Conservation (phyloP, 1,140 invertebrate genomes). For the Eulimnadia texana region DNA sequence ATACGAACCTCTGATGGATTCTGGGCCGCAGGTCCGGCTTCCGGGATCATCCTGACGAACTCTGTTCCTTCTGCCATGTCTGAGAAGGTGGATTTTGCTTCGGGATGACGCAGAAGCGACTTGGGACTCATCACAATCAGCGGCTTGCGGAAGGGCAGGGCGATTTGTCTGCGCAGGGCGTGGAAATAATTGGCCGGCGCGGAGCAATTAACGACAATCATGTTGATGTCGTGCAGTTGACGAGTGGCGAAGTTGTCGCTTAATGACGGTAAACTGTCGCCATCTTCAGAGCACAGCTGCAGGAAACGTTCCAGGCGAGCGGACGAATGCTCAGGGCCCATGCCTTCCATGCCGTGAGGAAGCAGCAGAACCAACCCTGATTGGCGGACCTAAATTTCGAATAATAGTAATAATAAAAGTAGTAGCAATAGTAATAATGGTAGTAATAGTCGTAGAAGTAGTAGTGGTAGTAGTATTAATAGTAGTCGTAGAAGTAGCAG, state of each 20-base stretch:
- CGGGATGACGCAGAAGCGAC: constrained; percentile 84
- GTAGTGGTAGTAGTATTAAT: no score
- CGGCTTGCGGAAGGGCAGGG: constrained; percentile 89
- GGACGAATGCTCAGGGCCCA: constrained; percentile 96
- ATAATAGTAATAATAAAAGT: not conserved
- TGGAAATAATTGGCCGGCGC: constrained; percentile 96
- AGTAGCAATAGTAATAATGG: no score
- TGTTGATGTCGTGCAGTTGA: constrained; percentile 93
- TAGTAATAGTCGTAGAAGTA: no score
- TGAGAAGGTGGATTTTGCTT: constrained; percentile 87
- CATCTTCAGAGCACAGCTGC: constrained; percentile 92
- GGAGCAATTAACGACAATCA: constrained; percentile 93
- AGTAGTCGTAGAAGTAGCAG: no score
- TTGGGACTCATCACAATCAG: constrained; percentile 96
- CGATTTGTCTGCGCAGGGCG: constrained; percentile 85
- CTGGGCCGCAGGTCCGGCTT: constrained; percentile 24
- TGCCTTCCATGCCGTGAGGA: constrained; percentile 90
- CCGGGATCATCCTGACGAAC: constrained; percentile 41
- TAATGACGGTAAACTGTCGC: constrained; percentile 82
- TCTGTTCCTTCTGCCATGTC: constrained; percentile 71
- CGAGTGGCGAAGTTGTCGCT: constrained; percentile 72
- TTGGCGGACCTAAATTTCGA: constrained; percentile 51
- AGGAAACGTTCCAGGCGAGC: constrained; percentile 90
- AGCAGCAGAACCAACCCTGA: constrained; percentile 87
- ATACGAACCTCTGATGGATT: constrained; percentile 36